These are phyloP conservation scores for Selenia dentaria DNA, from an alignment of 2,888 invertebrate genomes.

Conservation along the genomic window DNA sequence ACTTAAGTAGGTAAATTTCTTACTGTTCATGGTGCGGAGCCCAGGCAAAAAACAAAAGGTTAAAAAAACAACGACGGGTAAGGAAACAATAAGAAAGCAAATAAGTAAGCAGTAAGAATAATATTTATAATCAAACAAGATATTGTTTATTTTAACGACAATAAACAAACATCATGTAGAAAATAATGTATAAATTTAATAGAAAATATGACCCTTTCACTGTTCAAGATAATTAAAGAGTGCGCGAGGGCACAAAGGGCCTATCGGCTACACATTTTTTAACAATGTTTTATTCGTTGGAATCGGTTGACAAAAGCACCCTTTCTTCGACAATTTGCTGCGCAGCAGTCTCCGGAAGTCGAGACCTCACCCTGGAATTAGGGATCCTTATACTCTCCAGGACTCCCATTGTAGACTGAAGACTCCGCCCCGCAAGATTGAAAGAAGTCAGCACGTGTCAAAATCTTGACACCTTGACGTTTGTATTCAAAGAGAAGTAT, in stretches of 20 bases:
- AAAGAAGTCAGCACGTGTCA: constrained; percentile 74
- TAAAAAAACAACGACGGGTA: too few species aligned
- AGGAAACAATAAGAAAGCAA: too few species aligned
- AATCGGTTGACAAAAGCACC: constrained; percentile 83
- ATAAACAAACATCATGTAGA: constrained; percentile 54
- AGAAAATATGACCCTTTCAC: constrained; percentile 84
- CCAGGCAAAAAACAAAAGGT: too few species aligned
- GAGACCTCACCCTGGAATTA: constrained; percentile 72
- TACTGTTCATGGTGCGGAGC: too few species aligned
- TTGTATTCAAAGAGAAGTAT: constrained; percentile 28
- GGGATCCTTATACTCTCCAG: constrained; percentile 69
- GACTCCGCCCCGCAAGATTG: constrained; percentile 75
- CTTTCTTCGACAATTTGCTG: constrained; percentile 80
- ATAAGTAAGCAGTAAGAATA: too few species aligned
- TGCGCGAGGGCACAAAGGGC: constrained; percentile 71
- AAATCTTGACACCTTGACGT: constrained; percentile 45
- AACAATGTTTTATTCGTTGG: constrained; percentile 76
- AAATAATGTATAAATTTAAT: constrained; percentile 72
- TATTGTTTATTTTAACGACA: too few species aligned
- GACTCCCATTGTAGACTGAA: constrained; percentile 62
- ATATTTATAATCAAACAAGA: too few species aligned
- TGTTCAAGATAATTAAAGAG: constrained; percentile 82
- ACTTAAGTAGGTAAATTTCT: too few species aligned
- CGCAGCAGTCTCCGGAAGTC: constrained; percentile 80
- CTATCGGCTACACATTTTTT: constrained; percentile 78